Evolutionary conservation across 2,113 vertebrate species (phyloP).

Genomic region (Ariopsis seemanni): DNA sequence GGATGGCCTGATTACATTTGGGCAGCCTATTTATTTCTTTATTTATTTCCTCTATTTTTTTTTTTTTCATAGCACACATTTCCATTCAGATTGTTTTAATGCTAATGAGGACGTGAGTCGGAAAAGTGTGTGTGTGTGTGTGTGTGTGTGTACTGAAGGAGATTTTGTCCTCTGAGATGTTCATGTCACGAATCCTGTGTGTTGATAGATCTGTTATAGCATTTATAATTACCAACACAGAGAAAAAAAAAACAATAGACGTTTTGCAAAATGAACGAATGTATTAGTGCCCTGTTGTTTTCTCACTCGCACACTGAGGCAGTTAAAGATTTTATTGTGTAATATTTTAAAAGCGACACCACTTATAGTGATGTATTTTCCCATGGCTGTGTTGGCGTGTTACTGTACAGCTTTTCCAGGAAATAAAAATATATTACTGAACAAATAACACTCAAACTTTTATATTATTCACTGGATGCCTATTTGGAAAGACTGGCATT

Average conservation of each 20-base stretch:
- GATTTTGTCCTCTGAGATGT: slow-evolving; percentile 1
- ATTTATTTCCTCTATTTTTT: slow-evolving; percentile 25
- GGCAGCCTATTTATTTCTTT: slow-evolving; percentile 48
- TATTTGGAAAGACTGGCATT: background rate
- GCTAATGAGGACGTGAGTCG: slow-evolving; percentile 57
- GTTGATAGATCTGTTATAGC: slow-evolving; percentile 39
- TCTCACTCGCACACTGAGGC: slow-evolving; percentile 1
- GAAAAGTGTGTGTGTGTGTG: slow-evolving; percentile 39
- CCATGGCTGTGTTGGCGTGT: background rate
- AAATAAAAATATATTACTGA: slow-evolving; percentile 21
- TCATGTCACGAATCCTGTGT: slow-evolving; percentile 37
- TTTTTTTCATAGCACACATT: slow-evolving; percentile 55
- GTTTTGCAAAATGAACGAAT: slow-evolving; percentile 33
- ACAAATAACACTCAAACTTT: background rate
- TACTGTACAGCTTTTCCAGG: background rate
- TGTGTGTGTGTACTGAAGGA: slow-evolving; percentile 15
- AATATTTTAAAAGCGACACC: slow-evolving; percentile 29
- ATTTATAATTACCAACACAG: slow-evolving; percentile 37
- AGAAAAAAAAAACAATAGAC: slow-evolving; percentile 1
- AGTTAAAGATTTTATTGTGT: background rate
- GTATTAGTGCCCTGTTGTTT: background rate
- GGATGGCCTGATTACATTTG: slow-evolving; percentile 63
- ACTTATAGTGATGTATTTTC: background rate
- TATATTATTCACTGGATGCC: background rate
- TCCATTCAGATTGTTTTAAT: slow-evolving; percentile 72